Conservation (phyloP, 2,113 vertebrate genomes). For the Engystomops pustulosus region DNA sequence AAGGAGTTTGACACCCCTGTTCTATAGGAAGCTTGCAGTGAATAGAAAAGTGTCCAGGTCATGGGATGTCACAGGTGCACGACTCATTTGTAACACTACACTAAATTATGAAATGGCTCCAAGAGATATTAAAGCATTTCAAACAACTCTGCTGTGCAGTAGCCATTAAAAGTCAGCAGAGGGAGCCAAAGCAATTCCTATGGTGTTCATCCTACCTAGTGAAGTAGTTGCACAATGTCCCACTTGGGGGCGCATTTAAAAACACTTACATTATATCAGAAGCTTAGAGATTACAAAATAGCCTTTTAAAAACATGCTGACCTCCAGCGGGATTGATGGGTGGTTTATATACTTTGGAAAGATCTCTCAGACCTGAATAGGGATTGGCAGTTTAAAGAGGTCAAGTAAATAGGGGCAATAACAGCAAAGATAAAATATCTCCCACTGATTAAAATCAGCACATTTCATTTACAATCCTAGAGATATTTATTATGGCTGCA, state of each 20-base stretch:
- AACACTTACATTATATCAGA: not conserved
- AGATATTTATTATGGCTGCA: conserved; percentile 1
- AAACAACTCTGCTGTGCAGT: no score
- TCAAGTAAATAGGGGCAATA: conserved; percentile 16
- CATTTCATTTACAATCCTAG: not conserved
- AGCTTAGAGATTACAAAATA: not conserved
- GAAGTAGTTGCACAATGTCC: no score
- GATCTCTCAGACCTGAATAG: not conserved
- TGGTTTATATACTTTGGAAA: conserved; percentile 4
- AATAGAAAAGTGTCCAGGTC: no score
- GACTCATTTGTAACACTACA: no score
- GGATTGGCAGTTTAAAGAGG: not conserved
- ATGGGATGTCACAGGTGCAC: no score
- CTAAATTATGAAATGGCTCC: no score
- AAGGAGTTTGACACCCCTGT: no score
- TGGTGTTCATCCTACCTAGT: no score
- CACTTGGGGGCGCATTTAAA: not conserved
- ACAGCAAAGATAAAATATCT: not conserved
- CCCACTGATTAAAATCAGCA: not conserved
- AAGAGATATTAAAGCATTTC: no score
- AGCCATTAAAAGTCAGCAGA: not conserved
- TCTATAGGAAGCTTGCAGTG: no score
- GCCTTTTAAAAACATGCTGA: not conserved
- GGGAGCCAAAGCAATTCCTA: not conserved
- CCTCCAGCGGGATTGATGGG: not conserved